A percentile compares a stretch with the other conserved stretches of the same genome.
Conservation (phyloP, 2,797 vertebrate species). For the Pipistrellus pipistrellus region DNA sequence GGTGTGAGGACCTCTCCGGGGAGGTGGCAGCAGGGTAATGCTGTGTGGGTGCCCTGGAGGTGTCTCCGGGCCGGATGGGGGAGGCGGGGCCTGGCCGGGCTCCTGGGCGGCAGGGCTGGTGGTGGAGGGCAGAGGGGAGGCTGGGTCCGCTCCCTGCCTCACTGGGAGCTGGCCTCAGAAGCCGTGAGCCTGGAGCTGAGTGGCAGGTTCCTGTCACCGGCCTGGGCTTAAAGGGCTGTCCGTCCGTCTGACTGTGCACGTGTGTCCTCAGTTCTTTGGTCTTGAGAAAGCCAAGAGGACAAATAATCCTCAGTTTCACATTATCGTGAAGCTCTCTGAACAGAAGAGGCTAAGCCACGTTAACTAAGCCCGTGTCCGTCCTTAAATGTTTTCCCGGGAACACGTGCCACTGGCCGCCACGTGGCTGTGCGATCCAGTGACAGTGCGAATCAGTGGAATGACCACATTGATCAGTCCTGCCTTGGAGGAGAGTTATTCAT, state of each 20-base stretch:
- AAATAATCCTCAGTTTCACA: not conserved
- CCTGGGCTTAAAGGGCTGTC: not conserved
- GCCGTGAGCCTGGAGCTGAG: not conserved
- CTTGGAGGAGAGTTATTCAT: slow-evolving; percentile 83
- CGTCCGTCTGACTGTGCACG: not conserved
- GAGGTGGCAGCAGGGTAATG: not conserved
- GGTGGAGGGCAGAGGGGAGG: too few species aligned
- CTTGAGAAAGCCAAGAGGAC: not conserved
- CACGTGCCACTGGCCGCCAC: slow-evolving; percentile 74
- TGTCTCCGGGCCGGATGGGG: not conserved
- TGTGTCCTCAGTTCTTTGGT: not conserved
- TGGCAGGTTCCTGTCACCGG: not conserved
- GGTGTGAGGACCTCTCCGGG: not conserved
- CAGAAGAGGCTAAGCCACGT: slow-evolving; percentile 73
- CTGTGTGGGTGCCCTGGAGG: not conserved
- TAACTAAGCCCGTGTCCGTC: slow-evolving; percentile 82
- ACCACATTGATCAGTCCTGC: slow-evolving; percentile 86
- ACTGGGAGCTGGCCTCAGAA: not conserved
- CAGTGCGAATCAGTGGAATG: slow-evolving; percentile 86
- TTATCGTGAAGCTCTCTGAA: slow-evolving; percentile 54
- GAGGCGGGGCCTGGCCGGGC: not conserved
- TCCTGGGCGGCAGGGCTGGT: not conserved
- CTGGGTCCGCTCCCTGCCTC: not conserved
- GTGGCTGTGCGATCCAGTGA: slow-evolving; percentile 80
- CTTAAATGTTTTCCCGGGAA: slow-evolving; percentile 80